phyloP scores from a whole-genome alignment of 2,888 invertebrate genomes.

The Oligia latruncula region DNA sequence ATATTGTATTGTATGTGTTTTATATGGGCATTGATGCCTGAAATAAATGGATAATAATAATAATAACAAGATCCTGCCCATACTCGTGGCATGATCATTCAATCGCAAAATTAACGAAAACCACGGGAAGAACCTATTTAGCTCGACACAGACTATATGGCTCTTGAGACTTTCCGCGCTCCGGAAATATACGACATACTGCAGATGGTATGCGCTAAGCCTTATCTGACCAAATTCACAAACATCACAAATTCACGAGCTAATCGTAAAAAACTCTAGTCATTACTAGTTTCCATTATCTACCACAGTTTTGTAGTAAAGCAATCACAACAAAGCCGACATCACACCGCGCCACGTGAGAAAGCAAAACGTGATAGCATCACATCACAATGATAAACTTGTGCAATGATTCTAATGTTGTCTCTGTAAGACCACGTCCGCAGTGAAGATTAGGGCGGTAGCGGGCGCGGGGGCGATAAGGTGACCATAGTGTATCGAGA shows the following conservation, averaged over 20 bases:
- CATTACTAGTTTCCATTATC: constrained; percentile 14
- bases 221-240: neutral
- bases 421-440: neutral
- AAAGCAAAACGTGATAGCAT: constrained; percentile 50
- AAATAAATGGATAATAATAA: too few relatives aligned
- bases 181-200: neutral
- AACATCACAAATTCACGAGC: constrained; percentile 34
- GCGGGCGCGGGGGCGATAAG: neutral
- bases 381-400: constrained; percentile 33
- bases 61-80: neutral
- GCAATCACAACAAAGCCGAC: constrained; percentile 28
- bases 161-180: neutral
- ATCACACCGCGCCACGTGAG: constrained; percentile 41
- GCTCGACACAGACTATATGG: neutral
- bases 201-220: neutral
- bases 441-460: constrained; percentile 1
- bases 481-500: neutral
- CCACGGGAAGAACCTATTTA: too few relatives aligned
- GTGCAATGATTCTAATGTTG: constrained; percentile 31
- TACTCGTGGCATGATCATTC: neutral
- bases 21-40: too few relatives aligned
- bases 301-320: constrained; percentile 33
- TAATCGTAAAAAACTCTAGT: constrained; percentile 3
- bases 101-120: neutral
- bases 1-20: too few relatives aligned